A percentile compares a stretch with the other conserved stretches of the same genome.
These are phyloP conservation scores for Papilio protenor DNA, from an alignment of 2,888 invertebrate genomes.

Conservation along the genomic window DNA sequence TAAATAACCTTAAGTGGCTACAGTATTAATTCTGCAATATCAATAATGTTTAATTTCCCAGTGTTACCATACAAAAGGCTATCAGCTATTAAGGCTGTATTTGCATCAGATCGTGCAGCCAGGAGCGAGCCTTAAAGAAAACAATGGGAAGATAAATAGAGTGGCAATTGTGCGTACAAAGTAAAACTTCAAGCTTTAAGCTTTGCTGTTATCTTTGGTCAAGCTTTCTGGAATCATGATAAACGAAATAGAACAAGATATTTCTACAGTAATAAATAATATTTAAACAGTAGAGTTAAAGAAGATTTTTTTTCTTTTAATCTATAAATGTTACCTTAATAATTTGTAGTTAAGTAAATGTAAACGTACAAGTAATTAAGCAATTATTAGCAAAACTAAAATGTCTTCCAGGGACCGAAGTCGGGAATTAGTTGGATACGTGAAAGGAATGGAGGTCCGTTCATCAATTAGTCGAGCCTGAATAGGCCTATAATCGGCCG, in stretches of 20 bases:
- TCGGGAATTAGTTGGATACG: constrained; percentile 40
- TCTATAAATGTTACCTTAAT: background rate
- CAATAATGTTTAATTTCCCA: constrained; percentile 5
- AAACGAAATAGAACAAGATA: background rate
- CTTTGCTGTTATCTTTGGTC: constrained; percentile 28
- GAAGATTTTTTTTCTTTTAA: too few species aligned
- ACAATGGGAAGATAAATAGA: constrained; percentile 43
- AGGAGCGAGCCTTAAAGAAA: constrained; percentile 32
- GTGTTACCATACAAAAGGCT: constrained; percentile 39
- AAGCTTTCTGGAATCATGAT: constrained; percentile 31
- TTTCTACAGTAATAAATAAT: background rate
- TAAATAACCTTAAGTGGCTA: background rate
- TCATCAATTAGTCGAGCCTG: constrained; percentile 51
- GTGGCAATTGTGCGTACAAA: constrained; percentile 25
- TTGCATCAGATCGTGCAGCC: constrained; percentile 28
- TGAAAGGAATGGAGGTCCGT: constrained; percentile 43
- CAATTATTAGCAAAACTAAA: constrained; percentile 39
- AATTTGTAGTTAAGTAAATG: constrained; percentile 4
- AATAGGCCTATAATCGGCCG: constrained; percentile 53
- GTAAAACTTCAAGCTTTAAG: constrained; percentile 39
- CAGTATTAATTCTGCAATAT: background rate
- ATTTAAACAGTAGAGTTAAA: background rate
- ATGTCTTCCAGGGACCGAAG: constrained; percentile 5
- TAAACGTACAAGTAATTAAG: constrained; percentile 29
- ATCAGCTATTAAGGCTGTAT: constrained; percentile 35